Percentiles rank a stretch among this genome's conserved stretches.
Evolutionary conservation across 2,113 vertebrate genomes (phyloP).

Genomic region (Chrysochloris asiatica): DNA sequence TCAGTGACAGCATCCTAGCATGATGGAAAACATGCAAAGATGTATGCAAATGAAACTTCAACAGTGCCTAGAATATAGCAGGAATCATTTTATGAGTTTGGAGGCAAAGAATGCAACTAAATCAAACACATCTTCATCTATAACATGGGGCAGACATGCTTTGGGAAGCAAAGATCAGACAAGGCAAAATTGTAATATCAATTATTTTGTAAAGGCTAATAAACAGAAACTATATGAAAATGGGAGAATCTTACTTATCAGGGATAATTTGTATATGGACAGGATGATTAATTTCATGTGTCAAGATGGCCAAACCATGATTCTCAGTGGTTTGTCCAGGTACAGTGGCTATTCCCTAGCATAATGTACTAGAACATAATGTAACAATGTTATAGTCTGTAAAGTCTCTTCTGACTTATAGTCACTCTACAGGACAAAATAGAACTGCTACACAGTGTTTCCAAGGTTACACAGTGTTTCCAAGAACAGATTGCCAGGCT

Average conservation of each 20-base stretch:
- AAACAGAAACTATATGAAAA: not conserved
- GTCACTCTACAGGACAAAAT: too few relatives aligned
- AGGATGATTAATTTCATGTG: not conserved
- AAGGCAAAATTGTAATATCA: not conserved
- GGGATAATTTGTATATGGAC: not conserved
- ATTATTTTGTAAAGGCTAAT: not conserved
- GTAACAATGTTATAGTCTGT: not conserved
- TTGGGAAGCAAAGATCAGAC: slow-evolving; percentile 27
- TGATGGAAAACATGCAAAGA: not conserved
- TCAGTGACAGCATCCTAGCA: slow-evolving; percentile 17
- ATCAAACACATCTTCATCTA: slow-evolving; percentile 31
- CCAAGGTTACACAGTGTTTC: too few relatives aligned
- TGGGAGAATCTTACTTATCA: not conserved
- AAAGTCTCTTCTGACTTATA: too few relatives aligned
- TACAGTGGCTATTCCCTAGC: not conserved
- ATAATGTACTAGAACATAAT: not conserved
- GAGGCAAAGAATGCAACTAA: slow-evolving; percentile 17
- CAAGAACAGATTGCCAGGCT: too few relatives aligned
- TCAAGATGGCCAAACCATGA: not conserved
- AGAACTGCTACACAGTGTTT: too few relatives aligned
- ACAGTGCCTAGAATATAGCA: not conserved
- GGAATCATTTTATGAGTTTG: not conserved
- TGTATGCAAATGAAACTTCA: slow-evolving; percentile 11
- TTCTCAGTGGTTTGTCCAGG: not conserved
- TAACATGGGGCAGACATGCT: not conserved